phyloP scores from a whole-genome alignment of 1,140 invertebrate species.

The Theocolax elegans region DNA sequence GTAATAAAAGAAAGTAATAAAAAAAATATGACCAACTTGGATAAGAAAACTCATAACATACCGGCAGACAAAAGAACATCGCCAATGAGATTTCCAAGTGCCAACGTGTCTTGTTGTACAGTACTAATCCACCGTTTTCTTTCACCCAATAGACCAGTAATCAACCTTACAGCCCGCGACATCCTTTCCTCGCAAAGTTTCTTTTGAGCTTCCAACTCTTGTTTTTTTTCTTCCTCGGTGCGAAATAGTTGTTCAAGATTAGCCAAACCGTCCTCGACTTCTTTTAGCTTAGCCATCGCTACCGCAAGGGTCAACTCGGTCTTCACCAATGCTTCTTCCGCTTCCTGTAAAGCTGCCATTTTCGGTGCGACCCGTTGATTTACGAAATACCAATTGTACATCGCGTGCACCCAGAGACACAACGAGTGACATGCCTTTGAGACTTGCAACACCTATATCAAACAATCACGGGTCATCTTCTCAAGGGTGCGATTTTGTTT shows the following conservation, averaged over 20 bases:
- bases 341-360: conserved; percentile 71
- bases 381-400: conserved; percentile 77
- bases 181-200: conserved; percentile 82
- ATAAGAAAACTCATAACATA: conserved; percentile 21
- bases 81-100: conserved; percentile 75
- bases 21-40: too few relatives aligned
- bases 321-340: conserved; percentile 71
- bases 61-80: conserved; percentile 70
- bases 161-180: conserved; percentile 79
- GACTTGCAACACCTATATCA: conserved; percentile 65
- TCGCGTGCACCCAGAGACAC: conserved; percentile 76
- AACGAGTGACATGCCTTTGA: conserved; percentile 83
- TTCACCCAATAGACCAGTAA: conserved; percentile 71
- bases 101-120: conserved; percentile 71
- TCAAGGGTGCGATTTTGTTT: too few relatives aligned
- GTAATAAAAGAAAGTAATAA: too few relatives aligned
- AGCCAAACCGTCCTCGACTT: conserved; percentile 71
- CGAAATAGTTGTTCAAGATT: conserved; percentile 74
- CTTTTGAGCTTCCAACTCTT: conserved; percentile 80
- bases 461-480: too few relatives aligned
- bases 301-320: conserved; percentile 74
- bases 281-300: conserved; percentile 71
- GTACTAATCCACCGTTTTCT: conserved; percentile 75
- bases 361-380: conserved; percentile 71
- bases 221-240: conserved; percentile 72